Evolutionary conservation across 1,140 invertebrate genomes (phyloP).

Genomic region (Neodiprion virginianus): DNA sequence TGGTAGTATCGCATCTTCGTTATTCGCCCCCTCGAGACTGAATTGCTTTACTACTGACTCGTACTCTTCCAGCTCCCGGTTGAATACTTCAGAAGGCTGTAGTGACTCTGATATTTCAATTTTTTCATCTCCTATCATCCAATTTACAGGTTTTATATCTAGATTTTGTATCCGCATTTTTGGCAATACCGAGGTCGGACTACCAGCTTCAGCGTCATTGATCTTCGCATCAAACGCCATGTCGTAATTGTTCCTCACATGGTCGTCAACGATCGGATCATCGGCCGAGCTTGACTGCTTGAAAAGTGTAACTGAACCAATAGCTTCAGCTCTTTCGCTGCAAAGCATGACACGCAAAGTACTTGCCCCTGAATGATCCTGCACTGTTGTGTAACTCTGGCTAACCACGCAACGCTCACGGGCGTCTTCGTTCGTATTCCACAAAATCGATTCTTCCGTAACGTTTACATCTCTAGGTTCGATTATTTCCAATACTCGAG

Average conservation of each 20-base stretch:
- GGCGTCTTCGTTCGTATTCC: conserved; percentile 16
- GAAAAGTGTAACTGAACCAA: conserved; percentile 46
- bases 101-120: conserved; percentile 54
- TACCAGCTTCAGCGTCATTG: conserved; percentile 46
- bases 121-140: conserved; percentile 60
- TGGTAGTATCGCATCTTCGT: conserved; percentile 34
- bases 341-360: conserved; percentile 45
- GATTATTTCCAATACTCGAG: conserved; percentile 52
- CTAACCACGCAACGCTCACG: not conserved
- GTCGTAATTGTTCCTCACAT: not conserved
- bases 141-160: conserved; percentile 54
- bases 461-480: conserved; percentile 44
- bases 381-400: not conserved
- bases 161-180: conserved; percentile 45
- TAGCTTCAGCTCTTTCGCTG: conserved; percentile 44
- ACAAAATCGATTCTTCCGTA: conserved; percentile 48
- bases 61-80: conserved; percentile 57
- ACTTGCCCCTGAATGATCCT: conserved; percentile 49
- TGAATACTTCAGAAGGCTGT: conserved; percentile 52
- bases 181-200: conserved; percentile 50
- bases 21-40: conserved; percentile 22
- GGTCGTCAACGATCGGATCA: conserved; percentile 43
- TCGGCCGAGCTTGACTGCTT: conserved; percentile 45
- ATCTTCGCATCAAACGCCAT: conserved; percentile 23
- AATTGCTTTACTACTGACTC: conserved; percentile 38